Base-by-base conservation (phyloP, 2,888 invertebrate genomes). In the Crepidodera aurea region DNA sequence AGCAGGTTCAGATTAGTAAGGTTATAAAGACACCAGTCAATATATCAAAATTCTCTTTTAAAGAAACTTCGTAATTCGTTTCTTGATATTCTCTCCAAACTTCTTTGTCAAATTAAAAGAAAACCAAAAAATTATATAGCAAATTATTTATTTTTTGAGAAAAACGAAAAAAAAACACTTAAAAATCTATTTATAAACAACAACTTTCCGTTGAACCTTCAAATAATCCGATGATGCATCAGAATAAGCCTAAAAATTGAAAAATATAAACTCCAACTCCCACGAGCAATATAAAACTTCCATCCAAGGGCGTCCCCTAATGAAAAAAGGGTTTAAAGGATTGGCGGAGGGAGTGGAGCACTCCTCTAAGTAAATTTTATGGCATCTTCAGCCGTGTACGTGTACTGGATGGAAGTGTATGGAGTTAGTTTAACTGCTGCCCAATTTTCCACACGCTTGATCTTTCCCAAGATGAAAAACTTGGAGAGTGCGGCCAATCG, bases 391-490 rank as follows among this genome's bases (percentile, higher is more conserved):
- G 18, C 61, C 48, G 56, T 63, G 65, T 65, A 71, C 71, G 67
- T 70, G 69, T 65, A 58, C 60, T 64, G 71, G 70, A 66, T 72
- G 58, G 66, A 67, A 70, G 72, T 73, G 73, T 37, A 37, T 71
- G 70, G 69, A 66, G 69, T 73, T 71, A 70, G 67, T 69, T 71
- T 69, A 71, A 75, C 72, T 73, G 73, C 69, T 66, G 69, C 64
- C 72, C 74, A 76, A 76, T 76, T 76, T 76, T 76, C 74, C 76
- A 71, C 71, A 61, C 73, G 73, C 75, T 75, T 75, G 75, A 74
- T 76, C 74, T 72, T 73, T 69, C 64, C 66, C 62, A 66, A 71
- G 67, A 72, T 72, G 18, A 72, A 72, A 71, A 75, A 72, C 62
- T 66, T 59, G 57, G 51, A 57, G 56, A 55, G 58, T 37, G 12